Base-by-base conservation (phyloP, 37 sponge, comb jelly and placozoan genomes). In the Oopsacas minuta region DNA sequence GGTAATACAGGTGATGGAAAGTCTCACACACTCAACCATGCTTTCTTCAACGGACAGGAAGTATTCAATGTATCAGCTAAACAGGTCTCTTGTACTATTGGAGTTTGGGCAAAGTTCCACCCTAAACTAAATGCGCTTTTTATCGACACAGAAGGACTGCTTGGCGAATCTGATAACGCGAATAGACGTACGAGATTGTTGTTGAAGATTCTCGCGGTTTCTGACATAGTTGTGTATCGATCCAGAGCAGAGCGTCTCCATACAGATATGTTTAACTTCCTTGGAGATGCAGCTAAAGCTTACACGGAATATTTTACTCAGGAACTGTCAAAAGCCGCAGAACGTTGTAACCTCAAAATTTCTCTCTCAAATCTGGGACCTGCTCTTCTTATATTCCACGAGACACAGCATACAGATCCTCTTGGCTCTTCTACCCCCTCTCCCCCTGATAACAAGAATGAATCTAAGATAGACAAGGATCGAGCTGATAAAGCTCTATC, bases 1-100 rank as follows among this genome's bases (percentile, higher is more conserved):
- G 97, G 97, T 0, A 96, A 96, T 86, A 96, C 97, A 37, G 97
- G 97, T 25, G 97, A 96, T 86, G 97, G 97, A 15, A 96, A 96
- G 83, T 92, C 92, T 1, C 86, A 90, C 85, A 96, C 94, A 8
- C 87, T 96, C 36, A 96, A 96, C 84, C 92, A 92, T 49, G 84
- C 92, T 36, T 96, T 96, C 88, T 96, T 96, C 84, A 82, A 81
- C 23, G 97, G 94, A 36, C 51, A 37, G 38, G 86, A 91, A 36
- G 90, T 96, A 30, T 96, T 96, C 85, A 53, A 36, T 30, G 92
- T 92, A 0, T 96, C 97, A 0, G 28, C 91, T 36, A 39, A 52
- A 17, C 91, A 86, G 83, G 49, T 49, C 10, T 86, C 94, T 12
- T 94, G 97, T 75, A 96, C 97, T 15, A 83, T 96, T 46, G 97